Evolutionary conservation across 2,888 invertebrate genomes (phyloP).

Genomic region (Trissolcus brochymenae): DNA sequence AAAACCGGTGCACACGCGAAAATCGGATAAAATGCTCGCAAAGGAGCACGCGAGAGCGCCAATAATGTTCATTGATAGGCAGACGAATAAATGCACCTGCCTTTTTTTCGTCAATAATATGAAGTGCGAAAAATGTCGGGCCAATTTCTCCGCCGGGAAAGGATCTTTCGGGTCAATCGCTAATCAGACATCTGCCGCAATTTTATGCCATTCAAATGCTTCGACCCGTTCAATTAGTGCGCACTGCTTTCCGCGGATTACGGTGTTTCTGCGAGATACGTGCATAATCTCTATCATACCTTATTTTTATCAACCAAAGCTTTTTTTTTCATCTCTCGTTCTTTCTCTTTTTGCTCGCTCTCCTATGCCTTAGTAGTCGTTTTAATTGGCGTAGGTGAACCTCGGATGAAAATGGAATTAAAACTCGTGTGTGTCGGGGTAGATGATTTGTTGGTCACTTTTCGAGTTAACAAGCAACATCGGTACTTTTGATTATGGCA

Average conservation of each 20-base stretch:
- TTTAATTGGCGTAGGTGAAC: too few species aligned
- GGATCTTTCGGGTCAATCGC: conserved; percentile 42
- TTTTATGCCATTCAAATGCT: conserved; percentile 25
- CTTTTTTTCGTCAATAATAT: conserved; percentile 27
- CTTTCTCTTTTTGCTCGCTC: too few species aligned
- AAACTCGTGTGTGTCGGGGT: too few species aligned
- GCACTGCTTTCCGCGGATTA: conserved; percentile 6
- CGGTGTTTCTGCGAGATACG: neutral
- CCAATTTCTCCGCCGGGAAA: conserved; percentile 37
- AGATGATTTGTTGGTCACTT: too few species aligned
- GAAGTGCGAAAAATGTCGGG: conserved; percentile 34
- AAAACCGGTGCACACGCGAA: conserved; percentile 18
- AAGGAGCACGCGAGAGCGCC: conserved; percentile 42
- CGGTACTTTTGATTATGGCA: neutral
- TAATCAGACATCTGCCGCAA: conserved; percentile 36
- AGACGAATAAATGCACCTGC: conserved; percentile 27
- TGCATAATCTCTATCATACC: neutral
- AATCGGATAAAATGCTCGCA: conserved; percentile 18
- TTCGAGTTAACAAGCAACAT: neutral
- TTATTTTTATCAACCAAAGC: too few species aligned
- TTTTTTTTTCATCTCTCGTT: too few species aligned
- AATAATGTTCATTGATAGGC: conserved; percentile 44
- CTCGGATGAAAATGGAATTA: too few species aligned
- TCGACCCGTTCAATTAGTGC: conserved; percentile 18
- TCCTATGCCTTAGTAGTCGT: too few species aligned